phyloP scores from a whole-genome alignment of 2,888 invertebrate genomes.

The Pogonocherus hispidulus region DNA sequence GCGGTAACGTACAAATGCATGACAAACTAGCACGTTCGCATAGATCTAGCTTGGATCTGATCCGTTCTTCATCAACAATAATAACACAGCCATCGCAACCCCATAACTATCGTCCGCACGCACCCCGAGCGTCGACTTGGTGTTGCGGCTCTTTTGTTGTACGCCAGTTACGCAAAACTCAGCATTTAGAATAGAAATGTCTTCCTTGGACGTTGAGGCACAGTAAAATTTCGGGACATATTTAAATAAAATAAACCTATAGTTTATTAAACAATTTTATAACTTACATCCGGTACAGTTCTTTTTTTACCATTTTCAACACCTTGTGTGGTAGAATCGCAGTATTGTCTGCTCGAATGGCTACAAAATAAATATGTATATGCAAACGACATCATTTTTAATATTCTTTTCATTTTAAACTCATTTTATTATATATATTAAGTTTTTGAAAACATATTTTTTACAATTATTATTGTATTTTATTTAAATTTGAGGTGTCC shows the following conservation, averaged over 20 bases:
- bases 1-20: slow-evolving; percentile 81
- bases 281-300: no score
- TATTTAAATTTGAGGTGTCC: no score
- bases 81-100: slow-evolving; percentile 62
- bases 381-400: no score
- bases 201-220: not conserved
- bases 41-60: slow-evolving; percentile 64
- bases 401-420: no score
- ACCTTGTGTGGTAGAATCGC: no score
- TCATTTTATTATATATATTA: no score
- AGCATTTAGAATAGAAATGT: slow-evolving; percentile 76
- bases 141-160: slow-evolving; percentile 84
- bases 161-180: slow-evolving; percentile 82
- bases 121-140: slow-evolving; percentile 79
- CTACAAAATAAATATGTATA: no score
- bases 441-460: no score
- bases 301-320: no score
- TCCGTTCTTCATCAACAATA: slow-evolving; percentile 57
- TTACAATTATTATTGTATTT: no score
- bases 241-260: not conserved
- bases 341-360: no score
- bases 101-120: slow-evolving; percentile 66
- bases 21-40: slow-evolving; percentile 68
- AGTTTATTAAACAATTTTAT: no score
- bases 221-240: slow-evolving; percentile 9